Percentiles rank a stretch among this genome's conserved stretches.
phyloP scores from a whole-genome alignment of 2,113 vertebrate species.

The Arenaria interpres region DNA sequence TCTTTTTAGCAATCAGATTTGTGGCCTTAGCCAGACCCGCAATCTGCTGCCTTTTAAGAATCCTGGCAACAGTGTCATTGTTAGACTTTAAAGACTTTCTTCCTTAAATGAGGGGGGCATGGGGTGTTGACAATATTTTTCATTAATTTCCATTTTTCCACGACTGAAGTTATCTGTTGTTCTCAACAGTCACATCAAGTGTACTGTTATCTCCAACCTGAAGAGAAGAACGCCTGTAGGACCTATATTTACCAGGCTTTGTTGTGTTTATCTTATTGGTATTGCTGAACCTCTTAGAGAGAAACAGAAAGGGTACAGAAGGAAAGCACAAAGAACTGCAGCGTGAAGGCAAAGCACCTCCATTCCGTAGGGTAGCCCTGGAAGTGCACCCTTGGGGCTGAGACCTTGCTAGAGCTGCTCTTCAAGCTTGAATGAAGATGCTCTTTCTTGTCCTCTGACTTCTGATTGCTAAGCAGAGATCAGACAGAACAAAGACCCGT shows the following conservation, averaged over 20 bases:
- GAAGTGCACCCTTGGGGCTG: background rate
- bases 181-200: background rate
- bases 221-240: background rate
- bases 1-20: background rate
- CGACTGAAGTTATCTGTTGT: background rate
- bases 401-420: background rate
- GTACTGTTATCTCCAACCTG: fast-evolving
- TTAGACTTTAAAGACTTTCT: background rate
- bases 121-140: background rate
- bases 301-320: background rate
- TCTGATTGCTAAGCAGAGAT: background rate
- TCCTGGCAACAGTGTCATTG: background rate
- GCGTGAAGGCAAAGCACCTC: fast-evolving
- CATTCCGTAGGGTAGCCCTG: background rate
- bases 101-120: background rate
- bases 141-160: background rate
- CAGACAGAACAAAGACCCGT: background rate
- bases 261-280: background rate
- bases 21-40: background rate
- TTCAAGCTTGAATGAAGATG: background rate
- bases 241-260: fast-evolving
- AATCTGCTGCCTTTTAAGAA: background rate
- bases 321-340: background rate
- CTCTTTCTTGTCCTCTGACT: background rate
- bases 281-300: background rate